phyloP scores from a whole-genome alignment of 2,797 vertebrate genomes.

The Helostoma temminkii region DNA sequence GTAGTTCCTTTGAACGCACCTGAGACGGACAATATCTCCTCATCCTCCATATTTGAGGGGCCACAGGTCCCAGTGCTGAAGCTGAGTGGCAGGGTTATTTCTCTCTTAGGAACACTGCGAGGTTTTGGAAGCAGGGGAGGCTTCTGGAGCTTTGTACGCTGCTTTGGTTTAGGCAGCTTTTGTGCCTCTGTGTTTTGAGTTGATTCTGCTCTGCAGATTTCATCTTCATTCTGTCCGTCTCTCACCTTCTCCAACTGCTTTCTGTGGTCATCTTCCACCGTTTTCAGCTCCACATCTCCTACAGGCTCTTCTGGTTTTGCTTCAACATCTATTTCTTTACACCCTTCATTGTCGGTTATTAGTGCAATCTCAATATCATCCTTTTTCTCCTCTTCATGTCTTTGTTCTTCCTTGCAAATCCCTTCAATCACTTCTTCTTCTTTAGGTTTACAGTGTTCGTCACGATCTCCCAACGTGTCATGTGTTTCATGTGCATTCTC shows the following conservation, averaged over 20 bases:
- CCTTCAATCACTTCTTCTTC: slow-evolving; percentile 30
- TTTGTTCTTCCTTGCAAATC: slow-evolving; percentile 28
- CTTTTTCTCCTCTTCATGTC: slow-evolving; percentile 25
- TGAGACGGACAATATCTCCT: slow-evolving; percentile 74
- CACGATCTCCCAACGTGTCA: slow-evolving; percentile 19
- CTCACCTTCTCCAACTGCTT: slow-evolving; percentile 28
- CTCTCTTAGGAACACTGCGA: slow-evolving; percentile 85
- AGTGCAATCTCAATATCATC: slow-evolving; percentile 45
- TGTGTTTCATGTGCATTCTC: slow-evolving; percentile 64
- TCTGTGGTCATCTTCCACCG: slow-evolving; percentile 52
- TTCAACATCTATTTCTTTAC: slow-evolving; percentile 47
- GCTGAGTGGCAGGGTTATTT: slow-evolving; percentile 79
- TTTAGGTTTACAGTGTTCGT: slow-evolving; percentile 36
- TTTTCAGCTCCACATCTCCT: slow-evolving; percentile 63
- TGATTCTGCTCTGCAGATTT: slow-evolving; percentile 34
- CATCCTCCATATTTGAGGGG: slow-evolving; percentile 71
- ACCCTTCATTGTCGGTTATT: slow-evolving; percentile 42
- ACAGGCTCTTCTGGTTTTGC: slow-evolving; percentile 30
- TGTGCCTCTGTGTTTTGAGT: slow-evolving; percentile 7
- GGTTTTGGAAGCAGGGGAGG: slow-evolving; percentile 82
- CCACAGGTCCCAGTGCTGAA: slow-evolving; percentile 69
- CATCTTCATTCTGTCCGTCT: slow-evolving; percentile 29
- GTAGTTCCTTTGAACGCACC: slow-evolving; percentile 58
- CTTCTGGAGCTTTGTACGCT: slow-evolving; percentile 73
- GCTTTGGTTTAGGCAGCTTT: slow-evolving; percentile 70